Conservation (phyloP, 2,113 vertebrate species). For the Oreocharis arfaki region DNA sequence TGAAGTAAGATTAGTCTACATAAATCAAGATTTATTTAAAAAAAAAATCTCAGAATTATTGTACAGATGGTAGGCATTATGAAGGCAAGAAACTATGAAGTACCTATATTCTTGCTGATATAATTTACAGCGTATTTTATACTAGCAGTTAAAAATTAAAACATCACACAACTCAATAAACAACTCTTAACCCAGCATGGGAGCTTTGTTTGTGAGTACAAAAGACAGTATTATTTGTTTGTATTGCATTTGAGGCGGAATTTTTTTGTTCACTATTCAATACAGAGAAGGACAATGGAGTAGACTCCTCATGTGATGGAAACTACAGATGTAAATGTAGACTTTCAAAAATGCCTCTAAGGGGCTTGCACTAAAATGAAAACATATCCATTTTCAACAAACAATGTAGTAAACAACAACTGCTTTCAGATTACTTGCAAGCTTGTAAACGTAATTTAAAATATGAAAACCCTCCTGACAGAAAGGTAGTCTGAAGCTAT, state of each 20-base stretch:
- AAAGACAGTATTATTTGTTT: neutral
- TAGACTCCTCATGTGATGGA: neutral
- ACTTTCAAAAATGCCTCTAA: neutral
- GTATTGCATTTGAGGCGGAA: neutral
- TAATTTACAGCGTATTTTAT: neutral
- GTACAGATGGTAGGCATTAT: neutral
- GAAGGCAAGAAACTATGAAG: neutral
- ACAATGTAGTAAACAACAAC: neutral
- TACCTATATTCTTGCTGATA: neutral
- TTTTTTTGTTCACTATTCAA: neutral
- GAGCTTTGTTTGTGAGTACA: neutral
- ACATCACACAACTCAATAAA: neutral
- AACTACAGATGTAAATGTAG: neutral
- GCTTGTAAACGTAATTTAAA: neutral
- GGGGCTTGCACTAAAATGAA: neutral
- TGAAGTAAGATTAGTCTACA: neutral
- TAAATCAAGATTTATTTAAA: neutral
- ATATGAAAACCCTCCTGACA: neutral
- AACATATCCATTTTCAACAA: neutral
- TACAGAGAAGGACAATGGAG: neutral
- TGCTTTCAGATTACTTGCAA: neutral
- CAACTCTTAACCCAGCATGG: neutral
- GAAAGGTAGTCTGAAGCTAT: neutral
- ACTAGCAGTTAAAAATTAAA: neutral
- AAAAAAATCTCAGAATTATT: neutral